phyloP scores from a whole-genome alignment of 2,797 vertebrate genomes.

The Pantherophis alleghaniensis region DNA sequence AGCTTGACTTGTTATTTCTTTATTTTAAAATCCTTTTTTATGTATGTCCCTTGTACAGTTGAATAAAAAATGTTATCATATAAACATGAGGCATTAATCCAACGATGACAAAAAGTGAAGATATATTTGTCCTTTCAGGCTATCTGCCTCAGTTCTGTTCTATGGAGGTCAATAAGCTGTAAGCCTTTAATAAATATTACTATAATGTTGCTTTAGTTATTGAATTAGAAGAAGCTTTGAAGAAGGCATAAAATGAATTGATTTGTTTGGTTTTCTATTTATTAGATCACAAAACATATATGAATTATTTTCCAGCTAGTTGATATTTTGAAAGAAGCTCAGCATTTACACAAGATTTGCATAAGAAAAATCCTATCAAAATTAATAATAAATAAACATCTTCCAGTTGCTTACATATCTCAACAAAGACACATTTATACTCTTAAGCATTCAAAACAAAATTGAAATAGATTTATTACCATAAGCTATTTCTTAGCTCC shows the following conservation, averaged over 20 bases:
- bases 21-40: slow-evolving; percentile 62
- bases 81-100: slow-evolving; percentile 65
- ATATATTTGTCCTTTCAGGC: slow-evolving; percentile 67
- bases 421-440: slow-evolving; percentile 47
- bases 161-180: slow-evolving; percentile 68
- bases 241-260: slow-evolving; percentile 56
- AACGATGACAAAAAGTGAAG: slow-evolving; percentile 65
- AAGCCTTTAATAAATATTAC: slow-evolving; percentile 68
- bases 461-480: slow-evolving; percentile 57
- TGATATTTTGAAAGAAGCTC: slow-evolving; percentile 48
- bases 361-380: slow-evolving; percentile 38
- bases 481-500: slow-evolving; percentile 47
- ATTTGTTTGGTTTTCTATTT: slow-evolving; percentile 60
- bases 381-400: slow-evolving; percentile 50
- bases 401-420: slow-evolving; percentile 26
- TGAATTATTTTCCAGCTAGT: slow-evolving; percentile 31
- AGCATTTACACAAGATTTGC: slow-evolving; percentile 47
- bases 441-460: slow-evolving; percentile 47
- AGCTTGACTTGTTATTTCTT: slow-evolving; percentile 52
- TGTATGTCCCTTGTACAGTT: slow-evolving; percentile 35
- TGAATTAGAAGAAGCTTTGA: slow-evolving; percentile 66
- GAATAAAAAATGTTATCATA: slow-evolving; percentile 66
- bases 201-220: slow-evolving; percentile 64
- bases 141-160: slow-evolving; percentile 63
- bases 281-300: slow-evolving; percentile 56